These are phyloP conservation scores for Chrysochloris asiatica DNA, from an alignment of 2,113 vertebrate species.

Conservation along the genomic window DNA sequence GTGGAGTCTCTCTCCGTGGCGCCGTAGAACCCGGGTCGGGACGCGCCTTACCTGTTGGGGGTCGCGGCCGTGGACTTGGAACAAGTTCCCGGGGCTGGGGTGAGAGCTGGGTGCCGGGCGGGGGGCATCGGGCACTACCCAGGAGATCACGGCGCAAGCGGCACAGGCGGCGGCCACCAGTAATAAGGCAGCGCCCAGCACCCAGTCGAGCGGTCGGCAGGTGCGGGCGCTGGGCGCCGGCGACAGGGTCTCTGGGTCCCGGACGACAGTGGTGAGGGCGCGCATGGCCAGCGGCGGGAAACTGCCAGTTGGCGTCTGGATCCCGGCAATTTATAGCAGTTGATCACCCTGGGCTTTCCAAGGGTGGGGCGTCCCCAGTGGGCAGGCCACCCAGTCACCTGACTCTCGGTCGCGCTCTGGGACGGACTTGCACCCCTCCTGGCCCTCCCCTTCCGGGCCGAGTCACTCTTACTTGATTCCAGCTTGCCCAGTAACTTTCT, in stretches of 20 bases:
- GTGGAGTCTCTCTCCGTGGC: no score
- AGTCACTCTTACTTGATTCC: not conserved
- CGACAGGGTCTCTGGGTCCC: slow-evolving; percentile 29
- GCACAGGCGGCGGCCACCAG: not conserved
- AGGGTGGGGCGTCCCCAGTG: not conserved
- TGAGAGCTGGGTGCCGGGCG: not conserved
- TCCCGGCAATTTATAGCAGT: not conserved
- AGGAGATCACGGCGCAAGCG: not conserved
- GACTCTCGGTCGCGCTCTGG: no score
- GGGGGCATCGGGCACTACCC: not conserved
- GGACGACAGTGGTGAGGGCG: rapidly evolving
- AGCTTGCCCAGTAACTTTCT: not conserved
- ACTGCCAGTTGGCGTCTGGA: not conserved
- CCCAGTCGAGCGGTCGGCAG: not conserved
- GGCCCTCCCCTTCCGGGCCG: not conserved
- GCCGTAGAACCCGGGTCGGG: not conserved
- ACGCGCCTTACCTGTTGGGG: slow-evolving; percentile 61
- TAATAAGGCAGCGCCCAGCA: not conserved
- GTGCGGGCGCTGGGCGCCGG: not conserved
- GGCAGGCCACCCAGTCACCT: not conserved
- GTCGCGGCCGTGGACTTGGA: not conserved
- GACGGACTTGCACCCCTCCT: no score
- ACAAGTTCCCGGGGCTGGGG: not conserved
- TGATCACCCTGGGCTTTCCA: not conserved
- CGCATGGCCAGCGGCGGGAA: slow-evolving; percentile 13